Evolutionary conservation across 1,140 invertebrate genomes (phyloP).

Genomic region (Meloidogyne floridensis): DNA sequence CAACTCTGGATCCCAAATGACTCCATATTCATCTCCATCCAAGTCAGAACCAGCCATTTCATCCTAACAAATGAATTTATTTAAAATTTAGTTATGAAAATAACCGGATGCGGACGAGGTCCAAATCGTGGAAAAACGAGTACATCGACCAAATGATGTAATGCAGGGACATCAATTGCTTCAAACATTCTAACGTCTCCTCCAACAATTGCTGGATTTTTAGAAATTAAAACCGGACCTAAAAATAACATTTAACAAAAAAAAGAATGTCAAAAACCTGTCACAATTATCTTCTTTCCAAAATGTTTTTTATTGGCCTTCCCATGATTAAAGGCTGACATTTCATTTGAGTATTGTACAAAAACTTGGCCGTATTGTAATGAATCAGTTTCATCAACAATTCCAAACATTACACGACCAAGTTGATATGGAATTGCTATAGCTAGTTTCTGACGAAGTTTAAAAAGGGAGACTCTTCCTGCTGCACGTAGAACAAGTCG

Average conservation of each 20-base stretch:
- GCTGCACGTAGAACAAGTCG: slow-evolving; percentile 55
- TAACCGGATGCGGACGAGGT: slow-evolving; percentile 65
- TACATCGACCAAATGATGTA: slow-evolving; percentile 67
- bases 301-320: neutral
- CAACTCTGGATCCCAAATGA: slow-evolving; percentile 66
- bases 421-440: slow-evolving; percentile 60
- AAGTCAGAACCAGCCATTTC: slow-evolving; percentile 68
- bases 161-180: slow-evolving; percentile 63
- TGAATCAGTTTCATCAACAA: slow-evolving; percentile 65
- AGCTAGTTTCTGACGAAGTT: slow-evolving; percentile 44
- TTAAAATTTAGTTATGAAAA: neutral
- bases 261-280: neutral
- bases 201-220: slow-evolving; percentile 67
- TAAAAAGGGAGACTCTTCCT: slow-evolving; percentile 50
- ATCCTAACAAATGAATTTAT: slow-evolving; percentile 44
- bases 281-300: neutral
- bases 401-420: slow-evolving; percentile 66
- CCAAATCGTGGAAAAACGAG: slow-evolving; percentile 67
- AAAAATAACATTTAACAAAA: neutral
- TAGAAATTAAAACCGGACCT: slow-evolving; percentile 65
- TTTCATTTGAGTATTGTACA: slow-evolving; percentile 60
- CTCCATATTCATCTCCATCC: slow-evolving; percentile 67
- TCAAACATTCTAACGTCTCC: slow-evolving; percentile 68
- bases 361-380: slow-evolving; percentile 67
- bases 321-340: neutral